Evolutionary conservation across 2,888 invertebrate species (phyloP).

Genomic region (Micropterix aruncella): DNA sequence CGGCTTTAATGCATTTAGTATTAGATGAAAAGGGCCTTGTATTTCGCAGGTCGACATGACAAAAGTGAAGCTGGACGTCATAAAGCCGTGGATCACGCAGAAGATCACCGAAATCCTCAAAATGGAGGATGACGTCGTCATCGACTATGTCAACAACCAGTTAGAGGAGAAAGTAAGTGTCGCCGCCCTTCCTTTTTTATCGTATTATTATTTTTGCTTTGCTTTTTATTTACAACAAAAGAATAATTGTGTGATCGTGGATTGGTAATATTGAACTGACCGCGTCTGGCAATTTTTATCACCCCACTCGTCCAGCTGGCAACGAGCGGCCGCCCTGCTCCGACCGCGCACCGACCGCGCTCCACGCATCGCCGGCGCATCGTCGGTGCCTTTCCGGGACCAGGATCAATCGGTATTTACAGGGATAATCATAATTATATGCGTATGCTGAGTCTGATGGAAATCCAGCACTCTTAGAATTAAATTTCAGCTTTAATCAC

Average conservation of each 20-base stretch:
- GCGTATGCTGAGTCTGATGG: background rate
- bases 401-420: constrained; percentile 40
- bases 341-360: constrained; percentile 15
- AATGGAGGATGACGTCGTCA: constrained; percentile 97
- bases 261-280: too few relatives aligned
- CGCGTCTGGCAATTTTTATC: constrained; percentile 43
- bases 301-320: constrained; percentile 33
- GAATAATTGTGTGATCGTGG: constrained; percentile 1
- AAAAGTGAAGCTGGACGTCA: constrained; percentile 92
- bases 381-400: constrained; percentile 31
- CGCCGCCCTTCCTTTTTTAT: constrained; percentile 14
- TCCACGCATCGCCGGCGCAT: constrained; percentile 27
- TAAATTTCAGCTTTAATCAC: constrained; percentile 11
- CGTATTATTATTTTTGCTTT: constrained; percentile 3
- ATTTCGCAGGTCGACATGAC: constrained; percentile 82
- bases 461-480: constrained; percentile 13
- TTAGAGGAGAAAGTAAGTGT: constrained; percentile 77
- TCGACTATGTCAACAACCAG: constrained; percentile 98
- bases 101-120: constrained; percentile 92
- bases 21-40: constrained; percentile 1
- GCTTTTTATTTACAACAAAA: constrained; percentile 1
- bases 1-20: too few relatives aligned
- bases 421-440: constrained; percentile 20
- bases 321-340: constrained; percentile 14
- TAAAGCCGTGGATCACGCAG: constrained; percentile 98